Evolutionary conservation across 2,888 invertebrate genomes (phyloP).

Genomic region (Aelia acuminata): DNA sequence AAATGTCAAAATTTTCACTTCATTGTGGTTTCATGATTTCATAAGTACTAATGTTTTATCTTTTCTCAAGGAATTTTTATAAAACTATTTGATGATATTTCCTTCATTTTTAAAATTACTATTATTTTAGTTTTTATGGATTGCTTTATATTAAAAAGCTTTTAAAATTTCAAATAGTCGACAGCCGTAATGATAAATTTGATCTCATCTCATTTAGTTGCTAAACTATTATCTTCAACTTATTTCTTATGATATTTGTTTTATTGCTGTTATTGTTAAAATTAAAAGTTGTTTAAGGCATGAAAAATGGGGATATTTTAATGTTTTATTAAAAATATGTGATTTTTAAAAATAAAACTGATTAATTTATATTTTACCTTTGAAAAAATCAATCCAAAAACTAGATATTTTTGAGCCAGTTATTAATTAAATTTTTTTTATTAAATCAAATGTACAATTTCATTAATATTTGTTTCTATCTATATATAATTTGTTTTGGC

Average conservation of each 20-base stretch:
- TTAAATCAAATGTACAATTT: neutral
- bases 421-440: too few species aligned
- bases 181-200: neutral
- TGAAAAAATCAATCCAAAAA: too few species aligned
- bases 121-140: neutral
- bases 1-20: conserved; percentile 1
- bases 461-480: neutral
- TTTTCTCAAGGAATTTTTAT: neutral
- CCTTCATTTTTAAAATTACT: neutral
- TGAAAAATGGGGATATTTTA: conserved; percentile 11
- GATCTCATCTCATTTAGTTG: neutral
- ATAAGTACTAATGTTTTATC: neutral
- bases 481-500: neutral
- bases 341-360: neutral
- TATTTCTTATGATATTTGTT: neutral
- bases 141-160: neutral
- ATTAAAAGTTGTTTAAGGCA: neutral
- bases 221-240: neutral
- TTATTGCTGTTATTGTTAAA: neutral
- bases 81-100: neutral
- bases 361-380: neutral
- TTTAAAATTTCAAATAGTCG: neutral
- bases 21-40: neutral
- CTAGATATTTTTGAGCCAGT: too few species aligned
- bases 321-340: neutral